phyloP scores from a whole-genome alignment of 2,797 vertebrate genomes.

The Gymnoscopelus braueri region DNA sequence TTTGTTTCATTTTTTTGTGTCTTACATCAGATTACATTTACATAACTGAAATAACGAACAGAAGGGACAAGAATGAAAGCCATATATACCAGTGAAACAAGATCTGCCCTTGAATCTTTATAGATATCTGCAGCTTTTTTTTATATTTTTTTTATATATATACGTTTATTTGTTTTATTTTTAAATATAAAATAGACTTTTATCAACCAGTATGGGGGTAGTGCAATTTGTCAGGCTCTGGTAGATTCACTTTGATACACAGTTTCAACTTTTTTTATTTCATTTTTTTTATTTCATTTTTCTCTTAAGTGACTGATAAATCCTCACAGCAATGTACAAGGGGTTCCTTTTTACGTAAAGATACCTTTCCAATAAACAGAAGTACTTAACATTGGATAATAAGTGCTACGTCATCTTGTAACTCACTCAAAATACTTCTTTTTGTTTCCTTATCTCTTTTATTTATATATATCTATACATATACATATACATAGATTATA shows the following conservation, averaged over 20 bases:
- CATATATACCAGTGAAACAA: constrained; percentile 81
- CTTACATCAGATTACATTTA: constrained; percentile 83
- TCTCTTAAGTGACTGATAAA: constrained; percentile 73
- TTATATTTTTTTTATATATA: too few species aligned
- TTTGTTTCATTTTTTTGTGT: constrained; percentile 40
- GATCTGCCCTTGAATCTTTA: constrained; percentile 82
- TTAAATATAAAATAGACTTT: constrained; percentile 81
- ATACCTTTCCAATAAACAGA: constrained; percentile 72
- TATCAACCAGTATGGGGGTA: constrained; percentile 77
- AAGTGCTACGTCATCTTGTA: constrained; percentile 79
- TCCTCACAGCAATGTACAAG: constrained; percentile 77
- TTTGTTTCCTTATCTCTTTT: constrained; percentile 17
- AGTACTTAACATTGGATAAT: constrained; percentile 68
- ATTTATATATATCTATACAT: background rate
- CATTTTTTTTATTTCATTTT: constrained; percentile 24
- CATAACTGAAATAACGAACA: constrained; percentile 79
- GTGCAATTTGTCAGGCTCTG: constrained; percentile 81
- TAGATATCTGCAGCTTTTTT: constrained; percentile 82
- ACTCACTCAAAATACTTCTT: constrained; percentile 76
- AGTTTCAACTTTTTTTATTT: constrained; percentile 46
- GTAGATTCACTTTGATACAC: constrained; percentile 72
- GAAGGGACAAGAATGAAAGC: constrained; percentile 81
- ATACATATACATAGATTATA: background rate
- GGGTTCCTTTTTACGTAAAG: constrained; percentile 70
- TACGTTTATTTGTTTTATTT: too few species aligned